A percentile compares a stretch with the other conserved stretches of the same genome.
These are phyloP conservation scores for Drosophila mimetica DNA, from an alignment of 2,888 invertebrate species.

Conservation along the genomic window DNA sequence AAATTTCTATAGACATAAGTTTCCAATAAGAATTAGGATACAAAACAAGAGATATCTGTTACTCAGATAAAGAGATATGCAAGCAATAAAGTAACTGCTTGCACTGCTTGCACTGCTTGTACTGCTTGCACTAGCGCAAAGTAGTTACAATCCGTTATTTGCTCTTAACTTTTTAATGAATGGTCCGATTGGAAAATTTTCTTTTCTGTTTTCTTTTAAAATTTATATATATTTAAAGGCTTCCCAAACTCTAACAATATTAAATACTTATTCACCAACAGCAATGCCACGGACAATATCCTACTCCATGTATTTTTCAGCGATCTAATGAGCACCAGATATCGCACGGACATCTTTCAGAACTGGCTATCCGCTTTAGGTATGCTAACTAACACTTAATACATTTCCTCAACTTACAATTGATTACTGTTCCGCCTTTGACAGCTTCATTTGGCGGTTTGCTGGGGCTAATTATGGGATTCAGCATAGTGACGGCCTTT, in stretches of 20 bases:
- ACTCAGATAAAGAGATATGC: no score
- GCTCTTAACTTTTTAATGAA: no score
- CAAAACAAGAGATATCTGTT: no score
- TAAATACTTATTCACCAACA: background rate
- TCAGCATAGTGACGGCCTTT: slow-evolving; percentile 88
- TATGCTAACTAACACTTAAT: slow-evolving; percentile 68
- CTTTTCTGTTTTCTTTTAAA: no score
- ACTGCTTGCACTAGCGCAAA: no score
- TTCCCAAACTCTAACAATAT: background rate
- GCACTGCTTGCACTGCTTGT: no score
- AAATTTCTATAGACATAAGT: no score
- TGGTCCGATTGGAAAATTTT: no score
- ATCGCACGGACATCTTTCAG: slow-evolving; percentile 88
- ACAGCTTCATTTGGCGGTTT: slow-evolving; percentile 90
- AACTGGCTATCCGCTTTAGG: slow-evolving; percentile 90
- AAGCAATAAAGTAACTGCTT: no score
- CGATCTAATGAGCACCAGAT: slow-evolving; percentile 88
- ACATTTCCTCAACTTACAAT: background rate
- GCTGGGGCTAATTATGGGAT: slow-evolving; percentile 89
- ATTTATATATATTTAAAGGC: no score
- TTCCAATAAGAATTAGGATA: no score
- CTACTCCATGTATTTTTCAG: slow-evolving; percentile 89
- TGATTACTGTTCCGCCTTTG: slow-evolving; percentile 66
- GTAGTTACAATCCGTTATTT: no score
- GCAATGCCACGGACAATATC: slow-evolving; percentile 85